These are phyloP conservation scores for Eudyptes chrysolophus DNA, from an alignment of 2,113 vertebrate genomes.

Conservation along the genomic window DNA sequence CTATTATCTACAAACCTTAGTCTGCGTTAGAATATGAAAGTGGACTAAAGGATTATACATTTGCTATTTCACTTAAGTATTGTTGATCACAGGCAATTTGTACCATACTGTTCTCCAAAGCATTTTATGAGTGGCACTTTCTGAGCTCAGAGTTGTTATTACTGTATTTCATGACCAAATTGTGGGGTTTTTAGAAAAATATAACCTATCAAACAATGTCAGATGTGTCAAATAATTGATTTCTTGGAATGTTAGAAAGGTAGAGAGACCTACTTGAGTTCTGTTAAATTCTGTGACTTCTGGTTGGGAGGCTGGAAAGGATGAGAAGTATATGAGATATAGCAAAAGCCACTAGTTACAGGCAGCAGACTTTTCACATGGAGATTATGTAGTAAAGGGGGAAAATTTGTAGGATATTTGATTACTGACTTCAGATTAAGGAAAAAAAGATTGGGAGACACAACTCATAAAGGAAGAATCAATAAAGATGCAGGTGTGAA, in stretches of 20 bases:
- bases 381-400: neutral
- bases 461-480: neutral
- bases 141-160: neutral
- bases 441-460: neutral
- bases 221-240: neutral
- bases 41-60: neutral
- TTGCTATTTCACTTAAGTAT: neutral
- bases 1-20: neutral
- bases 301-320: neutral
- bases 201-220: neutral
- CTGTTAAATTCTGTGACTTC: neutral
- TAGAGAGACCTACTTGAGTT: neutral
- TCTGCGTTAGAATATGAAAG: neutral
- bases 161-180: neutral
- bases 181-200: neutral
- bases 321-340: neutral
- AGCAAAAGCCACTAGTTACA: neutral
- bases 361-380: neutral
- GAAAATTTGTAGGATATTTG: neutral
- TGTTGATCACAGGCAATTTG: slow-evolving; percentile 3
- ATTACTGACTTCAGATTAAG: neutral
- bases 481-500: neutral
- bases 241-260: neutral
- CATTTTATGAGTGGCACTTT: neutral
- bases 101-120: neutral